Conservation (phyloP, 2,797 vertebrate genomes). For the Vespertilio murinus region DNA sequence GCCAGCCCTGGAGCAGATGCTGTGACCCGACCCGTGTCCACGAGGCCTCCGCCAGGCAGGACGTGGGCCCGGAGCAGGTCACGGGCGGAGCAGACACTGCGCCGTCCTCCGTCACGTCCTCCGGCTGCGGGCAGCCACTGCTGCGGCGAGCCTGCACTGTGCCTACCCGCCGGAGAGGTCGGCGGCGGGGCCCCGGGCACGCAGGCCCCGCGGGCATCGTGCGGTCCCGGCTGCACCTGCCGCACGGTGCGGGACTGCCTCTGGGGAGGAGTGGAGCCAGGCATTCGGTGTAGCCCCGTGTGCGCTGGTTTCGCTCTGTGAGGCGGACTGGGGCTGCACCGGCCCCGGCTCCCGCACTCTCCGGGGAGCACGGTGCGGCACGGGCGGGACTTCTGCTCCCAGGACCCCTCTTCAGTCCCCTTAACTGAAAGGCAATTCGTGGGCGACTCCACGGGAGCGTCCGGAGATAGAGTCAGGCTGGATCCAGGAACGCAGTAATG, state of each 20-base stretch:
- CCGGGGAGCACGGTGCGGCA: background rate
- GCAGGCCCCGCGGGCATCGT: background rate
- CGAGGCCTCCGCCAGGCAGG: background rate
- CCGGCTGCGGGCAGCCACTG: background rate
- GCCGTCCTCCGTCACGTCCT: fast-evolving
- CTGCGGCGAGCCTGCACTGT: background rate
- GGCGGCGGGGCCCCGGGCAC: background rate
- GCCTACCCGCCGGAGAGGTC: background rate
- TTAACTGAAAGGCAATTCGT: background rate
- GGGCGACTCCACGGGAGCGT: background rate
- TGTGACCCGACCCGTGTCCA: too few relatives aligned
- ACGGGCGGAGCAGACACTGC: background rate
- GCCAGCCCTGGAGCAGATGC: too few relatives aligned
- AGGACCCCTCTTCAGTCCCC: background rate
- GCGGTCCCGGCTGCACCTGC: background rate
- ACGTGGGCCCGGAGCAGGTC: background rate
- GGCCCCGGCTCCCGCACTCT: background rate
- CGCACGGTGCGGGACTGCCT: background rate
- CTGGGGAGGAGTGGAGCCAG: background rate
- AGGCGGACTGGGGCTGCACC: too few relatives aligned
- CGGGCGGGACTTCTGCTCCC: background rate
- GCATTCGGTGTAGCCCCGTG: too few relatives aligned
- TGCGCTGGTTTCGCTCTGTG: too few relatives aligned
- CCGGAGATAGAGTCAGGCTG: background rate
- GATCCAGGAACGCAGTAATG: background rate